A percentile compares a stretch with the other conserved stretches of the same genome.
Evolutionary conservation across 2,888 invertebrate genomes (phyloP).

Genomic region (Epistrophe eligans): DNA sequence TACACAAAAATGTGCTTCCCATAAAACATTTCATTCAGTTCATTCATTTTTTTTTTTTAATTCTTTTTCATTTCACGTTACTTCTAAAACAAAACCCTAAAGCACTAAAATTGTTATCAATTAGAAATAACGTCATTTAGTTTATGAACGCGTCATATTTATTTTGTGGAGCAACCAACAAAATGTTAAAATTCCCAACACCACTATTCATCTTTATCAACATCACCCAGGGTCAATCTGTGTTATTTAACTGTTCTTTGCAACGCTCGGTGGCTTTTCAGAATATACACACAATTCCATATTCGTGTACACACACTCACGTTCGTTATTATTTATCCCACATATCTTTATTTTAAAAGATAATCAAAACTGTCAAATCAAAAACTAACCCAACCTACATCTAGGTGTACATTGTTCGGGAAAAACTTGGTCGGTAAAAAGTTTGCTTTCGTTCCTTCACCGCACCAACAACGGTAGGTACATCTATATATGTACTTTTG

Average conservation of each 20-base stretch:
- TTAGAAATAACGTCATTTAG: constrained; percentile 4
- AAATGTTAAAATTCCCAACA: constrained; percentile 16
- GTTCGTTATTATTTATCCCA: neutral
- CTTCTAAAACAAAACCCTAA: neutral
- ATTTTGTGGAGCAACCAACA: constrained; percentile 16
- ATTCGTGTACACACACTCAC: neutral
- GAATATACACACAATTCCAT: neutral
- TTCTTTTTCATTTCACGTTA: neutral
- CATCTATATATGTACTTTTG: neutral
- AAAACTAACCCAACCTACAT: constrained; percentile 39
- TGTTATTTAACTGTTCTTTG: constrained; percentile 2
- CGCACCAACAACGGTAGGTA: neutral
- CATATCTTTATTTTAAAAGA: constrained; percentile 51
- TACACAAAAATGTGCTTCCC: neutral
- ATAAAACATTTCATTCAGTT: neutral
- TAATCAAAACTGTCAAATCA: constrained; percentile 72
- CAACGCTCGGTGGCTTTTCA: neutral
- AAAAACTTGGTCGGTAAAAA: constrained; percentile 52
- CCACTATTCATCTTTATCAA: constrained; percentile 34
- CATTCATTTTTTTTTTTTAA: neutral
- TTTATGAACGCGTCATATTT: constrained; percentile 14
- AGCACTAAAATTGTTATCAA: constrained; percentile 15
- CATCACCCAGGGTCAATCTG: constrained; percentile 37
- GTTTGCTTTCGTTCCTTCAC: constrained; percentile 2
- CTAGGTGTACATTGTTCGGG: neutral